A percentile compares a stretch with the other conserved stretches of the same genome.
phyloP scores from a whole-genome alignment of 1,140 invertebrate species.

The Drosophila athabasca region DNA sequence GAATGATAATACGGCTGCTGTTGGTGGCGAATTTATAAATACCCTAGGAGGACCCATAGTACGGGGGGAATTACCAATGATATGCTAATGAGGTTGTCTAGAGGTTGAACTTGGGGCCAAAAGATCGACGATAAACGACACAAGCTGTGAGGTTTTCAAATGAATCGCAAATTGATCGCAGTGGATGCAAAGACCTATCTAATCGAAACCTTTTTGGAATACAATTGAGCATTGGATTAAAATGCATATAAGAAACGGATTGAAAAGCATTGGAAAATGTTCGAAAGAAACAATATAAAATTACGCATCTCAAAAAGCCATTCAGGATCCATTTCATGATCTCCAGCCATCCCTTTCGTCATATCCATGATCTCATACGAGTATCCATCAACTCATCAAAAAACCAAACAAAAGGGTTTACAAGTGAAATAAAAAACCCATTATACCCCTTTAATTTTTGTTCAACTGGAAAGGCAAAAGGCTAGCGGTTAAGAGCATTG shows the following conservation, averaged over 20 bases:
- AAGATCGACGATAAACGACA: neutral
- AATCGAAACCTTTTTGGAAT: too few species aligned
- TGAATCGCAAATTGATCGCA: too few species aligned
- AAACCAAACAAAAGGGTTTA: too few species aligned
- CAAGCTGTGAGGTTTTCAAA: neutral
- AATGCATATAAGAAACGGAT: too few species aligned
- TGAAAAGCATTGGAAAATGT: too few species aligned
- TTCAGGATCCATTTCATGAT: too few species aligned
- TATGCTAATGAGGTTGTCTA: conserved; percentile 10
- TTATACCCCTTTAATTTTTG: conserved; percentile 4
- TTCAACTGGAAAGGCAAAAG: neutral
- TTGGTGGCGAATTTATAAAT: conserved; percentile 52
- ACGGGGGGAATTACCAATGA: conserved; percentile 3
- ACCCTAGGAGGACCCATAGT: conserved; percentile 28
- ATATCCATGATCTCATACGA: too few species aligned
- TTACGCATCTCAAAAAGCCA: too few species aligned
- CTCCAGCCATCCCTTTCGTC: too few species aligned
- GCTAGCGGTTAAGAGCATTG: conserved; percentile 34
- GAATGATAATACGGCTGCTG: conserved; percentile 30
- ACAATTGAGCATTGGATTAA: too few species aligned
- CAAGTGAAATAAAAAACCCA: neutral
- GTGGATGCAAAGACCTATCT: too few species aligned
- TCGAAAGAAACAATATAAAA: too few species aligned
- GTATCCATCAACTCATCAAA: neutral
- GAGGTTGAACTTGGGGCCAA: neutral